A percentile compares a stretch with the other conserved stretches of the same genome.
Conservation (phyloP, 1,140 invertebrate genomes). For the Coelopa frigida region DNA sequence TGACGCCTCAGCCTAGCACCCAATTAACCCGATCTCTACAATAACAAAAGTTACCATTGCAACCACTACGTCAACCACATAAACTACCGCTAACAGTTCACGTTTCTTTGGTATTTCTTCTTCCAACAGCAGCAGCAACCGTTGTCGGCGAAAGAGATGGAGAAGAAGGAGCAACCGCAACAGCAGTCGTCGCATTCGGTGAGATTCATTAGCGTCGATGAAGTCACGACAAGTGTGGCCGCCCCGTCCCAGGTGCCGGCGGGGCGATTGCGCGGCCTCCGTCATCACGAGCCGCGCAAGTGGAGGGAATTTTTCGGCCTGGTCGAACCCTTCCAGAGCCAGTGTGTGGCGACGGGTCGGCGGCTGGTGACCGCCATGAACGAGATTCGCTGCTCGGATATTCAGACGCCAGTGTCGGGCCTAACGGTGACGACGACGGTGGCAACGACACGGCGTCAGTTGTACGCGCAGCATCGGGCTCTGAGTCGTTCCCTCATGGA, state of each 20-base stretch:
- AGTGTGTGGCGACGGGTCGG: constrained; percentile 47
- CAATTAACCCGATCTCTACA: constrained; percentile 34
- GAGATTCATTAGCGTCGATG: constrained; percentile 45
- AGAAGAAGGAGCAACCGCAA: constrained; percentile 4
- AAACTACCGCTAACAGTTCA: constrained; percentile 9
- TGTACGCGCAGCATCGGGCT: constrained; percentile 49
- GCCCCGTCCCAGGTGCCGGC: constrained; percentile 42
- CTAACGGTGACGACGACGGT: too few species aligned
- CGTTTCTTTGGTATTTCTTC: constrained; percentile 7
- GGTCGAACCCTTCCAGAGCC: constrained; percentile 48
- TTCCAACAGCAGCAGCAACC: constrained; percentile 8
- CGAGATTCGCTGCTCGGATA: constrained; percentile 48
- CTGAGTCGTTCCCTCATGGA: constrained; percentile 48
- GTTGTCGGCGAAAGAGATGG: too few species aligned
- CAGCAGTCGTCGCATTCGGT: constrained; percentile 25
- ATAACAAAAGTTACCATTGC: constrained; percentile 3
- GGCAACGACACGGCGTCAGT: constrained; percentile 49
- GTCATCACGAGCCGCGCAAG: constrained; percentile 52
- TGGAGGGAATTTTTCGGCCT: constrained; percentile 60
- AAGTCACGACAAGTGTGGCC: constrained; percentile 45
- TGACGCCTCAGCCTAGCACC: constrained; percentile 31
- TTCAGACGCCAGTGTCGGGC: constrained; percentile 39
- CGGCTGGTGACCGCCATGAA: constrained; percentile 48
- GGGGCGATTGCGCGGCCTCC: constrained; percentile 46
- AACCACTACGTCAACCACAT: constrained; percentile 21